These are phyloP conservation scores for Drosophila triauraria DNA, from an alignment of 1,140 invertebrate species.

Conservation along the genomic window DNA sequence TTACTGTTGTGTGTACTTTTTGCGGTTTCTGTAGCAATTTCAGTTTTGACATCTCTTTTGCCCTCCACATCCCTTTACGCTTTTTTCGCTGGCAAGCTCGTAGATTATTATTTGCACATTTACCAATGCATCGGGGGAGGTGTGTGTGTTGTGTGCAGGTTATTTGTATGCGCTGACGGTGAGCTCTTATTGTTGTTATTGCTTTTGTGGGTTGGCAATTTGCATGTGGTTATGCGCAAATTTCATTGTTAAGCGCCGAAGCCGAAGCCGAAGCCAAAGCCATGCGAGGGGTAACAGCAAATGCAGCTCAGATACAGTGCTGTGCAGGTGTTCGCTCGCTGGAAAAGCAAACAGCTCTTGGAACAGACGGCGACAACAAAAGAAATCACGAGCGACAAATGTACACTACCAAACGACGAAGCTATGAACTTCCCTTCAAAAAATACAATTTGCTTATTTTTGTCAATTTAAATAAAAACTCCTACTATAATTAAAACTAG, in stretches of 20 bases:
- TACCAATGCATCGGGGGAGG: slow-evolving; percentile 37
- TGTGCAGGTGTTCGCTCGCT: slow-evolving; percentile 25
- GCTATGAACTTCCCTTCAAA: neutral
- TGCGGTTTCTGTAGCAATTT: slow-evolving; percentile 69
- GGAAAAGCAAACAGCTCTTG: slow-evolving; percentile 45
- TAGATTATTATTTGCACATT: slow-evolving; percentile 82
- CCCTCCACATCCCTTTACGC: slow-evolving; percentile 22
- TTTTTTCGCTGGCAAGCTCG: slow-evolving; percentile 52
- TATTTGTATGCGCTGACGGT: slow-evolving; percentile 29
- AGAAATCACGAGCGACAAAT: slow-evolving; percentile 3
- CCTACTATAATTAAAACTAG: too few relatives aligned
- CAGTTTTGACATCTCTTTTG: slow-evolving; percentile 69
- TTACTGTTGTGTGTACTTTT: slow-evolving; percentile 47
- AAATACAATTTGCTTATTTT: neutral
- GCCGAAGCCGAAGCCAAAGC: slow-evolving; percentile 71
- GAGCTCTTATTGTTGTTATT: slow-evolving; percentile 26
- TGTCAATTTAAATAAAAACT: too few relatives aligned
- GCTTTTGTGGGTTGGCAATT: slow-evolving; percentile 74
- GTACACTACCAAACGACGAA: too few relatives aligned
- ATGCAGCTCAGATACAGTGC: slow-evolving; percentile 22
- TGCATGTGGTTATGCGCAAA: slow-evolving; percentile 83
- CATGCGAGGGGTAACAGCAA: slow-evolving; percentile 51
- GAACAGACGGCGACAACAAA: slow-evolving; percentile 13
- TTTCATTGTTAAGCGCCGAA: slow-evolving; percentile 81
- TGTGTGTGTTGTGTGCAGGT: slow-evolving; percentile 22